phyloP scores from a whole-genome alignment of 2,888 invertebrate genomes.

The Unio pictorum region DNA sequence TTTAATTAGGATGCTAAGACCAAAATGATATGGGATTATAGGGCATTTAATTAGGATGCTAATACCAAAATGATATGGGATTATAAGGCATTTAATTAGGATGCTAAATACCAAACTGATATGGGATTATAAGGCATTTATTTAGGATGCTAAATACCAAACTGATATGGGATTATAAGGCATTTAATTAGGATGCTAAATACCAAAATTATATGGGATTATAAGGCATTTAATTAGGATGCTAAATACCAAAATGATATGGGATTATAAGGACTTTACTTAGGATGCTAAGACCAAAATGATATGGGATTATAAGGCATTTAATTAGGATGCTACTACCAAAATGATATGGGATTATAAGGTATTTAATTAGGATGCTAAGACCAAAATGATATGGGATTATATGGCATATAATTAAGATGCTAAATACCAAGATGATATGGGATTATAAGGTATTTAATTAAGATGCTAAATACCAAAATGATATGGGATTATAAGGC shows the following conservation, averaged over 20 bases:
- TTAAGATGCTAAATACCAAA: background rate
- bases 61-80: too few species aligned
- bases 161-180: background rate
- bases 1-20: too few species aligned
- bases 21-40: too few species aligned
- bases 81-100: too few species aligned
- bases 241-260: too few species aligned
- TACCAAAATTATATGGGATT: too few species aligned
- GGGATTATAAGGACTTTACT: background rate
- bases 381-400: too few species aligned
- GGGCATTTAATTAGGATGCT: too few species aligned
- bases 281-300: background rate
- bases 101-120: too few species aligned
- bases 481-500: background rate
- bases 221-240: background rate
- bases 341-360: too few species aligned
- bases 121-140: background rate
- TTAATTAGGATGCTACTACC: background rate
- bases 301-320: background rate
- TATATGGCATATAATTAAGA: background rate
- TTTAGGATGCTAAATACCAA: background rate
- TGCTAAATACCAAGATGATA: background rate
- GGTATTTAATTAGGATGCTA: too few species aligned
- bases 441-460: background rate
- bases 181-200: background rate